phyloP scores from a whole-genome alignment of 2,797 vertebrate species.

The Kryptopterus vitreolus region DNA sequence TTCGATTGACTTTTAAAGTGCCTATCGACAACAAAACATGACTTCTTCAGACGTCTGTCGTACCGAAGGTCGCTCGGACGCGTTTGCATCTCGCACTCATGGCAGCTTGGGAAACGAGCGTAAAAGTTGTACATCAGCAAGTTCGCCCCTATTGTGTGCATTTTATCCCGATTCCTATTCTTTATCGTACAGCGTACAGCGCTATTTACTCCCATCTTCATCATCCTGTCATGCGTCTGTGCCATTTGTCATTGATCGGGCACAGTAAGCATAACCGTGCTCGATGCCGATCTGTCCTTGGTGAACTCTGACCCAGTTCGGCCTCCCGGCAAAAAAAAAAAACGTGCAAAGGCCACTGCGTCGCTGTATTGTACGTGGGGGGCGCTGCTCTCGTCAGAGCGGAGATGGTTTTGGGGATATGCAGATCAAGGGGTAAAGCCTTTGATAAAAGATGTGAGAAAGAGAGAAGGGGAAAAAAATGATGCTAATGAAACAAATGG shows the following conservation, averaged over 20 bases:
- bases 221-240: conserved; percentile 47
- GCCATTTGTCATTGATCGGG: conserved; percentile 32
- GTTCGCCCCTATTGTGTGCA: conserved; percentile 22
- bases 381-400: neutral
- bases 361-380: conserved; percentile 31
- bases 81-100: conserved; percentile 19
- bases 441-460: conserved; percentile 46
- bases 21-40: neutral
- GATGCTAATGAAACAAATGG: conserved; percentile 54
- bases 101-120: conserved; percentile 32
- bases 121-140: conserved; percentile 37
- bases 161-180: conserved; percentile 16
- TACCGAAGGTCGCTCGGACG: neutral
- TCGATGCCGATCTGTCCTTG: conserved; percentile 41
- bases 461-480: conserved; percentile 41
- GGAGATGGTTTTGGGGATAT: conserved; percentile 21
- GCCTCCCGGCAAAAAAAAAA: conserved; percentile 43
- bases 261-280: conserved; percentile 34
- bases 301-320: conserved; percentile 49
- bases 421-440: conserved; percentile 49
- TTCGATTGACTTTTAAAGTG: too few relatives aligned
- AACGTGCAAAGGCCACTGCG: conserved; percentile 34
- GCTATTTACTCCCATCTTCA: conserved; percentile 38
- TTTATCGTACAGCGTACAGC: conserved; percentile 45
- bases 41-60: neutral